A percentile compares a stretch with the other conserved stretches of the same genome.
phyloP scores from a whole-genome alignment of 2,888 invertebrate species.

The Stenodema calcarata region DNA sequence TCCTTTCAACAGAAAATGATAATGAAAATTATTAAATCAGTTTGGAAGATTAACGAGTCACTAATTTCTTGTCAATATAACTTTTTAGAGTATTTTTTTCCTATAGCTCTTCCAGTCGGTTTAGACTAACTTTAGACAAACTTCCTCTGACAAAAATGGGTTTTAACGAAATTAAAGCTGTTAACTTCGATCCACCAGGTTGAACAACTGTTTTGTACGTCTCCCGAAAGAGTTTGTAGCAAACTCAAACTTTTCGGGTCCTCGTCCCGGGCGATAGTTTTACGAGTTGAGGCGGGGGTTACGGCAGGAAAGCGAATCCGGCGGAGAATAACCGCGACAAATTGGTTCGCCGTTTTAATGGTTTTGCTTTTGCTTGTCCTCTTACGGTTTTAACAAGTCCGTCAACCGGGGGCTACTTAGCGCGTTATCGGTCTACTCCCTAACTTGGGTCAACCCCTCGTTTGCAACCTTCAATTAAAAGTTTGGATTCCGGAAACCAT shows the following conservation, averaged over 20 bases:
- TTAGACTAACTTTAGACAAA: neutral
- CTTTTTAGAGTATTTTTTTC: no score
- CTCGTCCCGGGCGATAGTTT: neutral
- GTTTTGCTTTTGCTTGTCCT: neutral
- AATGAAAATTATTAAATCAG: no score
- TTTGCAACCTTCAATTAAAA: slow-evolving; percentile 42
- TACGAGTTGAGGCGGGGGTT: neutral
- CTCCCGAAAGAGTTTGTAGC: neutral
- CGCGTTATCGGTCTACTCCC: neutral
- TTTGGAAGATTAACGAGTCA: no score
- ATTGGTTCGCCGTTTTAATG: neutral
- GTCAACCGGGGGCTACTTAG: neutral
- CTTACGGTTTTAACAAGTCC: neutral
- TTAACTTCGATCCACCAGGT: neutral
- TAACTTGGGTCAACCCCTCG: neutral
- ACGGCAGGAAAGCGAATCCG: neutral
- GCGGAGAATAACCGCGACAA: neutral
- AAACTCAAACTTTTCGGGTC: neutral
- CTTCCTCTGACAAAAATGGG: neutral
- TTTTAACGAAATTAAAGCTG: neutral
- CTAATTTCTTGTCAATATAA: no score
- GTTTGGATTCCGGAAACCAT: slow-evolving; percentile 1
- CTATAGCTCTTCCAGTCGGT: no score
- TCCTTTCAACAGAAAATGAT: no score
- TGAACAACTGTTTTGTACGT: neutral